Evolutionary conservation across 2,113 vertebrate species (phyloP).

Genomic region (Pavo muticus): DNA sequence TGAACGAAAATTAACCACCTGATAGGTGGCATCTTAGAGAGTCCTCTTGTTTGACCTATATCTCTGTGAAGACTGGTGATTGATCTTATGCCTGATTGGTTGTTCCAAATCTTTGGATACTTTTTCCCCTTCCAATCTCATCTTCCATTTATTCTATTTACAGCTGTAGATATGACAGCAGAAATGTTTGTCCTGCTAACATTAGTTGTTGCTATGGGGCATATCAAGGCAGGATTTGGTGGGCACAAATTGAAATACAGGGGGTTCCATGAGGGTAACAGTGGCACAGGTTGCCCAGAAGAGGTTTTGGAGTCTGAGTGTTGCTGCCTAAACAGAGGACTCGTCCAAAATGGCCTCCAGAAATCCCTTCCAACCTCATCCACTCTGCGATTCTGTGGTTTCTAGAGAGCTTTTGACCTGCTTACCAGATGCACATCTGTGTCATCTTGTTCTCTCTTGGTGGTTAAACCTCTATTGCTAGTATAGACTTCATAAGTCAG

Average conservation of each 20-base stretch:
- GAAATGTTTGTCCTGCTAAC: neutral
- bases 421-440: neutral
- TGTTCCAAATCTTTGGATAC: neutral
- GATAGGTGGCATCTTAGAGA: neutral
- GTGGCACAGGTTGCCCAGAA: neutral
- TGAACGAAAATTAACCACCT: neutral
- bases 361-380: neutral
- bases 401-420: neutral
- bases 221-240: neutral
- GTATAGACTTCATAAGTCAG: neutral
- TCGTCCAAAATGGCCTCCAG: neutral
- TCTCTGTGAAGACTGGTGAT: neutral
- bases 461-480: neutral
- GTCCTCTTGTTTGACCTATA: neutral
- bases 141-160: neutral
- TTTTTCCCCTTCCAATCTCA: neutral
- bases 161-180: neutral
- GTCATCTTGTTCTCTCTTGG: neutral
- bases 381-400: neutral
- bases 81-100: neutral
- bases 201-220: accelerated
- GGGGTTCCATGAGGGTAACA: neutral
- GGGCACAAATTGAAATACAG: neutral
- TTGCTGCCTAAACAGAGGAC: neutral
- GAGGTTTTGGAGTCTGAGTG: neutral